phyloP scores from a whole-genome alignment of 2,888 invertebrate species.

The Strigamia crassipes region DNA sequence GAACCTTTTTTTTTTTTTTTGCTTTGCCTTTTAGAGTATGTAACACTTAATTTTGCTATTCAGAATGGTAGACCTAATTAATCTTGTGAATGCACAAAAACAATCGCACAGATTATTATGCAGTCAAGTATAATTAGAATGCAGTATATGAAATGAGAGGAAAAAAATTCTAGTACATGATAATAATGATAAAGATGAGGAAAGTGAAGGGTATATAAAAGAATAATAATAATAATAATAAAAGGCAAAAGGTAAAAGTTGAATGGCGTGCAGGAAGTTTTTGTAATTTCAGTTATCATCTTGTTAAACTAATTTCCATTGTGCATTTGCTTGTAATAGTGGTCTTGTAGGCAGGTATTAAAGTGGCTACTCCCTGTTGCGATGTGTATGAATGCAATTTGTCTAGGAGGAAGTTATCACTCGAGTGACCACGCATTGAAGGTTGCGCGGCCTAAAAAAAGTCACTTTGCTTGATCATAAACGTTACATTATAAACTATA shows the following conservation, averaged over 20 bases:
- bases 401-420: conserved; percentile 27
- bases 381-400: conserved; percentile 29
- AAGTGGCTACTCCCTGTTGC: conserved; percentile 25
- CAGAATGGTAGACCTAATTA: background rate
- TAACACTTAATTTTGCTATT: background rate
- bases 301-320: conserved; percentile 36
- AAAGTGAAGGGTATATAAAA: background rate
- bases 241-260: background rate
- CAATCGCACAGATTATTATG: background rate
- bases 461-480: conserved; percentile 17
- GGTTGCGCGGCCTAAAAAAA: conserved; percentile 17
- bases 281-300: conserved; percentile 33
- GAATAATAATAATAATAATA: background rate
- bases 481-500: conserved; percentile 10
- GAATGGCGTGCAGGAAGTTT: conserved; percentile 34
- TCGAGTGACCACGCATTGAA: conserved; percentile 26
- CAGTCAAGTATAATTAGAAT: background rate
- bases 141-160: background rate
- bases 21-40: background rate
- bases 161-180: background rate
- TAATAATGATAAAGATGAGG: background rate
- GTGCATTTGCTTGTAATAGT: conserved; percentile 32
- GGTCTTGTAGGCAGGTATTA: conserved; percentile 18
- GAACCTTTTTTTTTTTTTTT: background rate
- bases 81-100: background rate